A percentile compares a stretch with the other conserved stretches of the same genome.
Conservation (phyloP, 1,140 invertebrate genomes). For the Drosophila albomicans region DNA sequence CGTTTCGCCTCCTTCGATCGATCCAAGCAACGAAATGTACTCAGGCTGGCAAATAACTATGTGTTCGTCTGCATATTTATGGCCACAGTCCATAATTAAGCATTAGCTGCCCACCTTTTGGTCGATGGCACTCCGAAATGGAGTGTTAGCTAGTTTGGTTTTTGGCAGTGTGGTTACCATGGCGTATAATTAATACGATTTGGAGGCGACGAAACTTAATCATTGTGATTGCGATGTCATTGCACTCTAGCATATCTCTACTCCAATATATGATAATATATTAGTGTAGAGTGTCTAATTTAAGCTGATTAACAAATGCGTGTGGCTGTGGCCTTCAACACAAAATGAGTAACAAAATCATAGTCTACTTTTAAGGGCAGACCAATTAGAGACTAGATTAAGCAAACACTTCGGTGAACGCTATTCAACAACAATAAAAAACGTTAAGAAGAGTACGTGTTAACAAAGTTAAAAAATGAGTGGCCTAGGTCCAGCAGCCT, state of each 20-base stretch:
- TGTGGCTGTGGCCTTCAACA: neutral
- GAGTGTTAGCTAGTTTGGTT: slow-evolving; percentile 1
- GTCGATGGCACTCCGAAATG: neutral
- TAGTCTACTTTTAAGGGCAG: neutral
- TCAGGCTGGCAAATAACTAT: neutral
- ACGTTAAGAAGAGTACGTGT: neutral
- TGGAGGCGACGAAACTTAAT: slow-evolving; percentile 41
- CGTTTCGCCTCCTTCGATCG: neutral
- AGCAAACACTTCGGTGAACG: neutral
- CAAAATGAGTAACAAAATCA: neutral
- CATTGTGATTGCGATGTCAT: slow-evolving; percentile 15
- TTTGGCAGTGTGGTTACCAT: slow-evolving; percentile 18
- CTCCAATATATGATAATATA: neutral
- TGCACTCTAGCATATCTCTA: neutral
- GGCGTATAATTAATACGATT: slow-evolving; percentile 57
- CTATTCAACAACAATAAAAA: neutral
- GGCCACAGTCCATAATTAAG: slow-evolving; percentile 23
- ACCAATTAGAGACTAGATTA: neutral
- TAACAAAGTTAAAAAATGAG: slow-evolving; percentile 85
- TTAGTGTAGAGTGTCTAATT: neutral
- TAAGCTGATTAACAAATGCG: slow-evolving; percentile 46
- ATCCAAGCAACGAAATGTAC: neutral
- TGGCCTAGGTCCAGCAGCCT: slow-evolving; percentile 88
- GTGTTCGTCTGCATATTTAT: neutral
- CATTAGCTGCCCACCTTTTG: slow-evolving; percentile 16